Percentiles rank a stretch among this genome's conserved stretches.
Evolutionary conservation across 2,888 invertebrate species (phyloP).

Genomic region (Nemotelus pantherinus): DNA sequence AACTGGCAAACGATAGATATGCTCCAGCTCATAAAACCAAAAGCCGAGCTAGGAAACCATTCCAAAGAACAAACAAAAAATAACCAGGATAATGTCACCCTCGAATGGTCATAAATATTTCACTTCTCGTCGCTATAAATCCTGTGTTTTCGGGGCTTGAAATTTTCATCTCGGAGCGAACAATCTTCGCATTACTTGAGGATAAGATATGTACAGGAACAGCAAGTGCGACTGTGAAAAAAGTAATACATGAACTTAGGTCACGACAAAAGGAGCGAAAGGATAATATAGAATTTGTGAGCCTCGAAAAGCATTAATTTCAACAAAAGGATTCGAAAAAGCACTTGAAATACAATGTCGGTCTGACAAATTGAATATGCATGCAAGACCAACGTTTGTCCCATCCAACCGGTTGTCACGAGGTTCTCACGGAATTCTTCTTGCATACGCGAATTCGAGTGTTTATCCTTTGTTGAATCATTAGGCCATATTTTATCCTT

Average conservation of each 20-base stretch:
- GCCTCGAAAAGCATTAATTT: conserved; percentile 6
- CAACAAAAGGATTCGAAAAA: neutral
- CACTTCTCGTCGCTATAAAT: conserved; percentile 30
- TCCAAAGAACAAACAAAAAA: conserved; percentile 19
- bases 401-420: neutral
- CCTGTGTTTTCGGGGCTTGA: conserved; percentile 18
- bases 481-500: conserved; percentile 7
- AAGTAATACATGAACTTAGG: neutral
- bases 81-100: conserved; percentile 40
- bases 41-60: no score
- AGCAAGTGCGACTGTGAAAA: conserved; percentile 13
- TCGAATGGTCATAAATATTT: conserved; percentile 41
- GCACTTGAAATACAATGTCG: neutral
- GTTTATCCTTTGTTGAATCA: conserved; percentile 1
- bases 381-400: neutral
- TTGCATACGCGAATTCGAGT: neutral
- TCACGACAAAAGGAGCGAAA: conserved; percentile 11
- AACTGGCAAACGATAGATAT: no score
- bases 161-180: neutral
- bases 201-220: conserved; percentile 18
- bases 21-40: no score
- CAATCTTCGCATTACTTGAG: conserved; percentile 2
- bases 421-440: neutral
- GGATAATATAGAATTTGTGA: neutral
- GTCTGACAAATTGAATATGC: conserved; percentile 10